Base-by-base conservation (phyloP, 2,113 vertebrate species). In the Pholis gunnellus region DNA sequence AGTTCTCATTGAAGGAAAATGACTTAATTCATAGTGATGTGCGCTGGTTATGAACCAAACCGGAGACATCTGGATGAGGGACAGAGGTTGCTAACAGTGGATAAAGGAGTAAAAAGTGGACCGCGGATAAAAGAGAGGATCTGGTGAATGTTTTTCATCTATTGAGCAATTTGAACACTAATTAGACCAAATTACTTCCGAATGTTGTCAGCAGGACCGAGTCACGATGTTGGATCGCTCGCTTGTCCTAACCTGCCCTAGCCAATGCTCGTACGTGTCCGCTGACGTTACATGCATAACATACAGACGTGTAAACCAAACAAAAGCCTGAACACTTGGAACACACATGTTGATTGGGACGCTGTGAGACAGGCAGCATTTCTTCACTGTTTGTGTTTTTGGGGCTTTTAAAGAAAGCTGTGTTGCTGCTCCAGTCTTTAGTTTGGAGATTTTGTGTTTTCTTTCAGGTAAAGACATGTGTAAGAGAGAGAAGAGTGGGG, bases 141-240 rank as follows among this genome's bases (percentile, higher is more conserved):
- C 69, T 79, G 38, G 67, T 65, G 65, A 88, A 87, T 82, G 82
- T 70, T 91, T 92, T 93, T 88, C 85, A 94, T 91, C 88, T 89
- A 64, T 75, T 67, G 59, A 85, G 82, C 80, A 84, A 90, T 92
- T 91, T 77, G 14, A 85, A 83, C 82, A 79, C 75, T 85, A 94
- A 95, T 94, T 84, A 89, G 78, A 71, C 70, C 3, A 93, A 95
- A 95, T 89, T 94, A 90, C 84, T 94, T 93, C 91, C 72, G 83
- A 90, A 94, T 94, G 93, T 91, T 81, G 82, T 87, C 81, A 54
- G 65, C 59, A 2, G 67, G 69, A 60, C 68, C 0, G 3, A 75
- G 57, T 79, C 79, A 75, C 80, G 73, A 87, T 29, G 60, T 89
- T 85, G 78, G 72, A 73, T 73, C 29, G 68, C 63, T 72, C 78